These are phyloP conservation scores for Tenebrio molitor DNA, from an alignment of 1,140 invertebrate species.

Conservation along the genomic window DNA sequence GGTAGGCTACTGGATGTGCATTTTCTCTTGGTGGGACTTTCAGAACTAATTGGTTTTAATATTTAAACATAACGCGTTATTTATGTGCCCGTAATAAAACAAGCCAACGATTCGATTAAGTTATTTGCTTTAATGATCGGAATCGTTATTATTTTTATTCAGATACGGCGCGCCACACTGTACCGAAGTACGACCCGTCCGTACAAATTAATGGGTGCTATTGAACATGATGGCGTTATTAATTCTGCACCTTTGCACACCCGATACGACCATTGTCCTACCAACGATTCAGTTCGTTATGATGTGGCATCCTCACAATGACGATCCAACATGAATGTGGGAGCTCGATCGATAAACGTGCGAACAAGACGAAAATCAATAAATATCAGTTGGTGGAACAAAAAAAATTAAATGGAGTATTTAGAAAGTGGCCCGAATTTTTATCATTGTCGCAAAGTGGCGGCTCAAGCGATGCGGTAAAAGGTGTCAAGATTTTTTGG, in stretches of 20 bases:
- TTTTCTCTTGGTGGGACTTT: constrained; percentile 36
- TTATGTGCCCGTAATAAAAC: constrained; percentile 22
- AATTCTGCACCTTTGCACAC: background rate
- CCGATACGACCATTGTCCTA: background rate
- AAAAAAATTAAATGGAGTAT: too few species aligned
- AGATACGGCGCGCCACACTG: background rate
- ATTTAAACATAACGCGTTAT: constrained; percentile 44
- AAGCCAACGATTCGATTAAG: constrained; percentile 27
- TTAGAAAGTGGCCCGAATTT: too few species aligned
- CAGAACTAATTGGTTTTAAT: constrained; percentile 49
- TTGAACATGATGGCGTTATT: background rate
- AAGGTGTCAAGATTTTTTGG: too few species aligned
- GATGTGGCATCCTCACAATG: background rate
- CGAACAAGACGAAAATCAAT: too few species aligned
- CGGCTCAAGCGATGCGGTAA: too few species aligned
- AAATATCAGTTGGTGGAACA: too few species aligned
- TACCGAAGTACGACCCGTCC: background rate
- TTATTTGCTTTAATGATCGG: constrained; percentile 18
- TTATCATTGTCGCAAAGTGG: too few species aligned
- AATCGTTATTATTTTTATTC: constrained; percentile 27
- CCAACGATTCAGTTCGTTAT: background rate
- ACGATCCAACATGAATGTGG: background rate
- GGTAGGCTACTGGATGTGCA: background rate
- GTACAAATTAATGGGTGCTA: background rate
- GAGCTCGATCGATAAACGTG: too few species aligned